Evolutionary conservation across 2,113 vertebrate genomes (phyloP).

Genomic region (Eleginops maclovinus): DNA sequence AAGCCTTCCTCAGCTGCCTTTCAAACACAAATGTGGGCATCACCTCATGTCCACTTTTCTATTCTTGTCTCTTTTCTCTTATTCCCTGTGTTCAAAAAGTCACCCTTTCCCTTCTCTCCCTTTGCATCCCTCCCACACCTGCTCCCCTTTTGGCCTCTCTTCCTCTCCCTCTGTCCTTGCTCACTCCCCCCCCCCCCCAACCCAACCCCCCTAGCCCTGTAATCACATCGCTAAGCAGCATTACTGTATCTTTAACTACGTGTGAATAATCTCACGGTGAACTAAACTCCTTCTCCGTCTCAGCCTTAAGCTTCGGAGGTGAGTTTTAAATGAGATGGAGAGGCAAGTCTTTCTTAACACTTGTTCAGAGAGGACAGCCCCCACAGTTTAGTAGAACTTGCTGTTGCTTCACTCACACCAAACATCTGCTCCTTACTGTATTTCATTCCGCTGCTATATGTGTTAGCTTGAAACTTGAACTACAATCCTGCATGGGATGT

Average conservation of each 20-base stretch:
- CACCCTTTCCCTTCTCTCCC: slow-evolving; percentile 22
- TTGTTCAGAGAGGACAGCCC: background rate
- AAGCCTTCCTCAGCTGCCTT: slow-evolving; percentile 18
- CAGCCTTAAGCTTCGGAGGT: slow-evolving; percentile 20
- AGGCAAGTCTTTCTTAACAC: background rate
- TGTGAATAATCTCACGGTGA: slow-evolving; percentile 58
- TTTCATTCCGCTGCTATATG: background rate
- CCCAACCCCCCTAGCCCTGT: slow-evolving; percentile 29
- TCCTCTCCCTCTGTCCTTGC: background rate
- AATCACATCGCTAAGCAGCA: slow-evolving; percentile 62
- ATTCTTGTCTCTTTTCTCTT: slow-evolving; percentile 23
- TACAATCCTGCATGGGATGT: slow-evolving; percentile 2
- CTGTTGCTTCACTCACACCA: background rate
- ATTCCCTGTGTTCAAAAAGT: slow-evolving; percentile 28
- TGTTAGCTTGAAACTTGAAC: background rate
- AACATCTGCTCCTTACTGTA: slow-evolving; percentile 5
- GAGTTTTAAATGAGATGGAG: slow-evolving; percentile 23
- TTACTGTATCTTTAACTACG: slow-evolving; percentile 47
- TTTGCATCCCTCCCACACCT: slow-evolving; percentile 36
- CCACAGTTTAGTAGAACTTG: background rate
- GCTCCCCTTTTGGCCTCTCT: slow-evolving; percentile 39
- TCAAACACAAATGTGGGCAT: background rate
- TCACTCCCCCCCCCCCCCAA: background rate
- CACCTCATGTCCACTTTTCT: slow-evolving; percentile 6
- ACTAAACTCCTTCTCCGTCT: slow-evolving; percentile 14